Evolutionary conservation across 2,113 vertebrate genomes (phyloP), one percentile per base, ranked within the genome.

Genomic region (Danionella cerebrum): DNA sequence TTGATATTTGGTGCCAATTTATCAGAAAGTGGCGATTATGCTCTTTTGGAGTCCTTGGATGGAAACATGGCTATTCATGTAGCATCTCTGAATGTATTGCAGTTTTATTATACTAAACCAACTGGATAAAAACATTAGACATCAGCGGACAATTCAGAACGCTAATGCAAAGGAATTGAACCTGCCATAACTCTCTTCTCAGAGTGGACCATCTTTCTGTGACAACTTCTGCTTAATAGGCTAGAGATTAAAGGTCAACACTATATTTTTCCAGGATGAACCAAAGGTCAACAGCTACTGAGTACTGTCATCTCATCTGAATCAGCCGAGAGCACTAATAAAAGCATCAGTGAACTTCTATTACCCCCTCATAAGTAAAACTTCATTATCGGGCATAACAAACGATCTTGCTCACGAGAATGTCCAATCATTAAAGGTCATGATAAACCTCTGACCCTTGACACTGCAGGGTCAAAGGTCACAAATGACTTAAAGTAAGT

Each of bases 401-500:
- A 79, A 80, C 53, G 78, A 54, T 48, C 57, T 71, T 57, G 67
- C 76, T 79, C 74, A 77, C 76, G 73, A 76, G 73, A 78, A 54
- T 65, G 72, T 74, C 78, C 33, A 52, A 77, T 76, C 85, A 81
- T 80, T 82, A 87, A 76, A 80, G 78, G 78, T 79, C 22, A 71
- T 22, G 60, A 74, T 71, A 69, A 76, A 86, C 80, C 63, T 68
- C 81, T 84, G 76, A 76, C 53, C 73, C 59, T 41, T 84, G 65
- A 79, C 79, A 72, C 81, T 44, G 74, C 47, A 8, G 42, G 67
- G 76, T 65, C 81, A 86, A 80, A 86, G 87, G 88, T 87, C 80
- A 74, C 73, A 65, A 65, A 81, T 73, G 75, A 72, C 72, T 72
- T 82, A 78, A 73, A 80, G 88, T 72, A 41, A 42, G 10, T 60